Percentiles rank a stretch among this genome's conserved stretches.
Evolutionary conservation across 35 echinoderm and acorn worm species (phyloP).

Genomic region (Anneissia japonica): DNA sequence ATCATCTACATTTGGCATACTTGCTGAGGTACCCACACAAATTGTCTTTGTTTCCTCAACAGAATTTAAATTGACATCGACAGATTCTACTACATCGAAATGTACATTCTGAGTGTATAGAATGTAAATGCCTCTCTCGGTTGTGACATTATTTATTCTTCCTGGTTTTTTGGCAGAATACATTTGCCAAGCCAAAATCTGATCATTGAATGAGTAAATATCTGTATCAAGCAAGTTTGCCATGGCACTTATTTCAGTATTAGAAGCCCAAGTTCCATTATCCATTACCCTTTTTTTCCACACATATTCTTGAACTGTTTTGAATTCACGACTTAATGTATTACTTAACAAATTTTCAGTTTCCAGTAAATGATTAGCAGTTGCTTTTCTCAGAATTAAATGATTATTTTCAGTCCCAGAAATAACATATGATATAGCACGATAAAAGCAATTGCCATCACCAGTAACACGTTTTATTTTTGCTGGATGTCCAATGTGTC

Average conservation of each 20-base stretch:
- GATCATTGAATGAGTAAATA: slow-evolving; percentile 32
- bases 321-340: neutral
- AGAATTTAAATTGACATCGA: neutral
- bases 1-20: neutral
- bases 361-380: slow-evolving; percentile 15
- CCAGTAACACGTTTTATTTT: neutral
- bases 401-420: slow-evolving; percentile 32
- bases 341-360: neutral
- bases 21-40: neutral
- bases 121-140: neutral
- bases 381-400: slow-evolving; percentile 9
- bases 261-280: slow-evolving; percentile 7
- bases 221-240: slow-evolving; percentile 22
- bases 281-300: slow-evolving; percentile 12
- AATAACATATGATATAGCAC: slow-evolving; percentile 30
- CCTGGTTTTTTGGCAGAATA: neutral
- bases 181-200: neutral
- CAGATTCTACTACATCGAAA: neutral
- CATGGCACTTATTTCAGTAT: slow-evolving; percentile 25
- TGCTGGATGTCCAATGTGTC: neutral
- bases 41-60: neutral
- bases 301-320: neutral
- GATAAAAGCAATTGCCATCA: slow-evolving; percentile 42
- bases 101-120: neutral
- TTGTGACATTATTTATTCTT: neutral